Evolutionary conservation across 37 sponge, comb jelly and placozoan genomes (phyloP), one percentile per base, ranked within the genome.

Genomic region (Oscarella lobularis): DNA sequence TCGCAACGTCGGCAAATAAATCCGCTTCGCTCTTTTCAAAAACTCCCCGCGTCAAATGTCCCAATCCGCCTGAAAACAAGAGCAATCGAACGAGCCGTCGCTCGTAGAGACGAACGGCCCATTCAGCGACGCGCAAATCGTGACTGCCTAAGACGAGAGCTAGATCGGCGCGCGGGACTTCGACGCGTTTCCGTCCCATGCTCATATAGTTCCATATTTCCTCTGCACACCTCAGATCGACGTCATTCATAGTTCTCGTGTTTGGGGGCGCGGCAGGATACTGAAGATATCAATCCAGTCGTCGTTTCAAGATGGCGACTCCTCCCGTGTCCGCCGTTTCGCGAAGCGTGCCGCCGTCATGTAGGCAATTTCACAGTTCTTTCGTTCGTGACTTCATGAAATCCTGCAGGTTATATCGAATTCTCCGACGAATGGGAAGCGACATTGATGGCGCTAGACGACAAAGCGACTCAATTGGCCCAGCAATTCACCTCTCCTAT

Each of bases 1-100:
- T 29, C 31, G 71, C 71, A 68, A 68, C 31, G 4, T 68, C 71
- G 6, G 71, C 71, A 68, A 68, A 68, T 35, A 68, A 35, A 68
- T 68, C 71, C 31, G 71, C 71, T 14, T 68, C 71, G 6, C 35
- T 32, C 31, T 68, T 5, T 4, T 20, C 31, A 14, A 68, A 68
- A 29, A 68, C 71, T 29, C 71, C 71, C 31, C 33, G 5, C 4
- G 71, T 68, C 4, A 68, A 35, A 14, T 68, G 29, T 68, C 71
- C 71, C 31, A 68, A 20, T 5, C 71, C 71, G 6, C 71, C 71
- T 14, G 71, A 68, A 14, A 68, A 68, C 71, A 68, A 20, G 35
- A 68, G 31, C 6, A 32, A 68, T 5, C 4, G 6, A 30, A 5
- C 31, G 6, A 68, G 31, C 31, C 71, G 35, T 5, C 33, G 35